A percentile compares a stretch with the other conserved stretches of the same genome.
phyloP scores from a whole-genome alignment of 2,888 invertebrate species.

The Frankliniella fusca region DNA sequence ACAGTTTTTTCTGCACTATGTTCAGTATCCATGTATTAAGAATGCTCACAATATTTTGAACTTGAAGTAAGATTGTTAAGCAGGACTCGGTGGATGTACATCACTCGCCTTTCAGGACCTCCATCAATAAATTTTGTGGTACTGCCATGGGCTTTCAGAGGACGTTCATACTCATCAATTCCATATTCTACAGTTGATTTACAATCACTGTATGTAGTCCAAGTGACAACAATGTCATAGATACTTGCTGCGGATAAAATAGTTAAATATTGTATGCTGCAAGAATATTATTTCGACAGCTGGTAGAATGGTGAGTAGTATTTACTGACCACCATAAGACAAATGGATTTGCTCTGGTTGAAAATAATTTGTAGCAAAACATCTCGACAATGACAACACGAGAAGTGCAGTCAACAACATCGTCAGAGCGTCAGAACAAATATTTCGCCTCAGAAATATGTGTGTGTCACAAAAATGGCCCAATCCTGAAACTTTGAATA shows the following conservation, averaged over 20 bases:
- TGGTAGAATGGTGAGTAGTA: conserved; percentile 12
- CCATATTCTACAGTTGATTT: conserved; percentile 73
- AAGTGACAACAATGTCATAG: conserved; percentile 71
- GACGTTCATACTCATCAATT: conserved; percentile 52
- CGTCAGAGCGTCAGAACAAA: too few species aligned
- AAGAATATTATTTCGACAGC: conserved; percentile 1
- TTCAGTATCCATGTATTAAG: too few species aligned
- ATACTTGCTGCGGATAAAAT: conserved; percentile 53
- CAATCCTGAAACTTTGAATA: too few species aligned
- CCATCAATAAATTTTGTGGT: conserved; percentile 69
- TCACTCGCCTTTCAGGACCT: conserved; percentile 57
- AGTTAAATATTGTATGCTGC: conserved; percentile 20
- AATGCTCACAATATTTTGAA: conserved; percentile 58
- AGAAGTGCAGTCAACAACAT: too few species aligned
- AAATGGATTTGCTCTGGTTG: conserved; percentile 68
- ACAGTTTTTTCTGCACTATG: too few species aligned
- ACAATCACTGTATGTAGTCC: conserved; percentile 67
- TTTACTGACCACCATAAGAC: conserved; percentile 56
- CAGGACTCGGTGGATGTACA: conserved; percentile 74
- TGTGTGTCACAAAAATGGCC: too few species aligned
- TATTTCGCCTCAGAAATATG: too few species aligned
- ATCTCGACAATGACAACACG: too few species aligned
- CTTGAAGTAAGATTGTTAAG: conserved; percentile 59
- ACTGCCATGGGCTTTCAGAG: conserved; percentile 53
- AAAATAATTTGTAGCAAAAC: conserved; percentile 42